These are phyloP conservation scores for Anolis apletophallus DNA, from an alignment of 2,797 vertebrate species.

Conservation along the genomic window DNA sequence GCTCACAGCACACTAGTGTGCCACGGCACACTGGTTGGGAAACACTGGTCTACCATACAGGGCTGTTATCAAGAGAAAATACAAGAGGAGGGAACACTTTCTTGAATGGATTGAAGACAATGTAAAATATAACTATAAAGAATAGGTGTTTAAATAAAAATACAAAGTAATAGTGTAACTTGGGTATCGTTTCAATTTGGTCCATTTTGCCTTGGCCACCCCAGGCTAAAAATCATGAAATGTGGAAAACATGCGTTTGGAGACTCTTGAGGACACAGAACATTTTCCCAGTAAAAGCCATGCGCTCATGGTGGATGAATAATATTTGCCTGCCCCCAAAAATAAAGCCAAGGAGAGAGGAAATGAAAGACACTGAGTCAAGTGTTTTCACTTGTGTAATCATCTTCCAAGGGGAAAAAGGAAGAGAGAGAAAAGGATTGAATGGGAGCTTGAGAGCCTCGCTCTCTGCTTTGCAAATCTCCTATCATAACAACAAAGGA, in stretches of 20 bases:
- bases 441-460: slow-evolving; percentile 68
- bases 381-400: slow-evolving; percentile 61
- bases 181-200: not conserved
- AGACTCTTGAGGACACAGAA: slow-evolving; percentile 53
- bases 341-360: not conserved
- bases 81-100: not conserved
- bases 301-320: slow-evolving; percentile 64
- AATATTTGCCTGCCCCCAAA: slow-evolving; percentile 68
- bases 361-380: slow-evolving; percentile 65
- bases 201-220: not conserved
- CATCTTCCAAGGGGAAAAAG: slow-evolving; percentile 53
- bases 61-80: not conserved
- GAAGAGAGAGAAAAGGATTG: not conserved
- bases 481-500: slow-evolving; percentile 61
- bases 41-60: too few relatives aligned
- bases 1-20: too few relatives aligned
- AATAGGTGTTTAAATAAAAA: too few relatives aligned
- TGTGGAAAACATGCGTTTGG: slow-evolving; percentile 42
- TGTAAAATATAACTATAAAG: too few relatives aligned
- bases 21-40: too few relatives aligned
- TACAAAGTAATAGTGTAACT: too few relatives aligned
- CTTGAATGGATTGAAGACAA: too few relatives aligned
- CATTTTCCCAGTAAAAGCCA: slow-evolving; percentile 64
- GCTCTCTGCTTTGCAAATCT: slow-evolving; percentile 38
- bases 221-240: not conserved